Percentiles rank a stretch among this genome's conserved stretches.
phyloP scores from a whole-genome alignment of 2,113 vertebrate genomes.

The Scopus umbretta region DNA sequence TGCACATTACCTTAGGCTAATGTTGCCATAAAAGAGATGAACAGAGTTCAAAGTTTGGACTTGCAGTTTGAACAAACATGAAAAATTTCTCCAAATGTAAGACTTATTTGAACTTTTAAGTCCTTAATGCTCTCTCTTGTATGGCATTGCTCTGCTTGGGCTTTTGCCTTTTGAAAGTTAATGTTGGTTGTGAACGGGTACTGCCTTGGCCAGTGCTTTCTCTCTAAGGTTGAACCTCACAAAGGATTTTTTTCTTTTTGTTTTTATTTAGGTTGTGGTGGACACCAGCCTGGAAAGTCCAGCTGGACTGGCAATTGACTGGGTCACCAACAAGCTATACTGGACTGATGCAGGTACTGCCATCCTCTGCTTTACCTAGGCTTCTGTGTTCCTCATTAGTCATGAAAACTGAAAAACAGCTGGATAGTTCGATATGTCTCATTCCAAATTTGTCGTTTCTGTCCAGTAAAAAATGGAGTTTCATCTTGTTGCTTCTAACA shows the following conservation, averaged over 20 bases:
- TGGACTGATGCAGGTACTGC: conserved; percentile 96
- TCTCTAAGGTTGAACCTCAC: not conserved
- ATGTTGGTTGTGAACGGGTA: not conserved
- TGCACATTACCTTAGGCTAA: not conserved
- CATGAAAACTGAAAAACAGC: not conserved
- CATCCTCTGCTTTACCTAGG: not conserved
- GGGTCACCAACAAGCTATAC: conserved; percentile 94
- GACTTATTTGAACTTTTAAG: not conserved
- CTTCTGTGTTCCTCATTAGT: not conserved
- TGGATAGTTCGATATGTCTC: not conserved
- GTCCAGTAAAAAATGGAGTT: not conserved
- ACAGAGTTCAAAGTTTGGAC: not conserved
- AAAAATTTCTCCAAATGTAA: not conserved
- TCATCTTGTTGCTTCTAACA: not conserved
- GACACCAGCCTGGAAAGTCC: conserved; percentile 97
- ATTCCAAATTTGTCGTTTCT: not conserved
- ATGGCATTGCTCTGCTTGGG: not conserved
- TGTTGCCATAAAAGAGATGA: not conserved
- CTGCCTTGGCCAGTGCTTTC: not conserved
- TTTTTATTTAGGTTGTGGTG: conserved; percentile 84
- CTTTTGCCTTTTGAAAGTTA: not conserved
- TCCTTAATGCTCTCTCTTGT: not conserved
- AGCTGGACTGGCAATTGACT: conserved; percentile 96
- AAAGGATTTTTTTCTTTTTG: not conserved
- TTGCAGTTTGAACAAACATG: not conserved